These are phyloP conservation scores for Halichoeres trimaculatus DNA, from an alignment of 2,113 vertebrate genomes.

Conservation along the genomic window DNA sequence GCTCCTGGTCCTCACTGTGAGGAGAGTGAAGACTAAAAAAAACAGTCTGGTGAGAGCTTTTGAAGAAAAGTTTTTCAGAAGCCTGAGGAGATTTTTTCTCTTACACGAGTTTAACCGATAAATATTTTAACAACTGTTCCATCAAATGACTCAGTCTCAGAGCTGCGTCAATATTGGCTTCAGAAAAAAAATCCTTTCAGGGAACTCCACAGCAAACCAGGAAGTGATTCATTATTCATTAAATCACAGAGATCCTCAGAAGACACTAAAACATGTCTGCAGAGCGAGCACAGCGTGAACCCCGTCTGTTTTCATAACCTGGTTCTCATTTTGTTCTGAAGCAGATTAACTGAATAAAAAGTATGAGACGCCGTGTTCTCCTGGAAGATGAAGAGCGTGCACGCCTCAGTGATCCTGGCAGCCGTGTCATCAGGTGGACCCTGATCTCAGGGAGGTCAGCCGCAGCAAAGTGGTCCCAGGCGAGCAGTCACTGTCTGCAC, in stretches of 20 bases:
- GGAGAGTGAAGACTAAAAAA: not conserved
- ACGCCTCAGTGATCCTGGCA: slow-evolving; percentile 10
- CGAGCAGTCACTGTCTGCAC: slow-evolving; percentile 28
- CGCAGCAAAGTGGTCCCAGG: slow-evolving; percentile 9
- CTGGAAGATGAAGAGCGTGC: not conserved
- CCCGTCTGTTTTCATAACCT: not conserved
- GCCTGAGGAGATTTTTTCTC: not conserved
- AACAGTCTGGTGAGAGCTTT: not conserved
- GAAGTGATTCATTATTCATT: not conserved
- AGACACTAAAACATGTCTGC: not conserved
- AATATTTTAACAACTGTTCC: not conserved
- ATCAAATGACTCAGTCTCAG: not conserved
- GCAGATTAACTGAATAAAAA: not conserved
- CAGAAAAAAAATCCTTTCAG: not conserved
- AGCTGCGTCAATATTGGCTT: not conserved
- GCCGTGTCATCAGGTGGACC: slow-evolving; percentile 18
- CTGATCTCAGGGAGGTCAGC: not conserved
- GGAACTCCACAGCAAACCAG: not conserved
- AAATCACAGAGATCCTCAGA: not conserved
- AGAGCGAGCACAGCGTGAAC: not conserved
- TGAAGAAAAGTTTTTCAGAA: not conserved
- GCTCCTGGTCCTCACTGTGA: not conserved
- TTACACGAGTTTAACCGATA: not conserved
- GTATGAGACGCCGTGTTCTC: not conserved
- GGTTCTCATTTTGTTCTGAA: not conserved